A percentile compares a stretch with the other conserved stretches of the same genome.
phyloP scores from a whole-genome alignment of 2,797 vertebrate species.

The Micromesistius poutassou region DNA sequence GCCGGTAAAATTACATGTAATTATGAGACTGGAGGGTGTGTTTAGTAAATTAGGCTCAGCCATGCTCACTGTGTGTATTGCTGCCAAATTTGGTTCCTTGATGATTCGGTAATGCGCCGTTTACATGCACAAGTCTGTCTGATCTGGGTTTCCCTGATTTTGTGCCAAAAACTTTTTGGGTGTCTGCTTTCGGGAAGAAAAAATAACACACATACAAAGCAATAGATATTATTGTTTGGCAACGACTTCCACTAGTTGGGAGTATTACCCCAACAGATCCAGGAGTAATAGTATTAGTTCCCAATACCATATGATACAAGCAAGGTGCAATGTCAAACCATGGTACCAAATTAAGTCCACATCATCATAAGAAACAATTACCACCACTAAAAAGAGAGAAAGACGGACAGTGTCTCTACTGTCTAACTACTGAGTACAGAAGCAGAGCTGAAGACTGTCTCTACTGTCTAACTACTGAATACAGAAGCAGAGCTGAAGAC shows the following conservation, averaged over 20 bases:
- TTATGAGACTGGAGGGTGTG: slow-evolving; percentile 99
- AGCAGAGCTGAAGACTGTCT: no score
- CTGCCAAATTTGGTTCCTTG: slow-evolving; percentile 99
- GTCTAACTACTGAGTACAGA: no score
- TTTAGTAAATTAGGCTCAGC: slow-evolving; percentile 99
- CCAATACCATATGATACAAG: background rate
- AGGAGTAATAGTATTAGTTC: background rate
- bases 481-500: no score
- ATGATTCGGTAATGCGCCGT: slow-evolving; percentile 97
- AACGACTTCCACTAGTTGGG: slow-evolving; percentile 20
- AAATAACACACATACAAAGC: background rate
- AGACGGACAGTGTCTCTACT: background rate
- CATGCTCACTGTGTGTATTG: slow-evolving; percentile 93
- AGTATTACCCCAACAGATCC: slow-evolving; percentile 13
- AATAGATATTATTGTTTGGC: slow-evolving; percentile 11
- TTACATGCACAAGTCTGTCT: slow-evolving; percentile 77
- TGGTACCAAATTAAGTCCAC: background rate
- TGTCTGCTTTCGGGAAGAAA: background rate
- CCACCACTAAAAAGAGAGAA: background rate
- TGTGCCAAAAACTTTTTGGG: slow-evolving; percentile 32
- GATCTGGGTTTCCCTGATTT: slow-evolving; percentile 53
- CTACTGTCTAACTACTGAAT: background rate
- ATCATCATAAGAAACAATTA: background rate
- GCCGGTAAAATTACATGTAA: slow-evolving; percentile 99
- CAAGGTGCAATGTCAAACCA: no score